These are phyloP conservation scores for Terrapene triunguis DNA, from an alignment of 2,113 vertebrate species.

Conservation along the genomic window DNA sequence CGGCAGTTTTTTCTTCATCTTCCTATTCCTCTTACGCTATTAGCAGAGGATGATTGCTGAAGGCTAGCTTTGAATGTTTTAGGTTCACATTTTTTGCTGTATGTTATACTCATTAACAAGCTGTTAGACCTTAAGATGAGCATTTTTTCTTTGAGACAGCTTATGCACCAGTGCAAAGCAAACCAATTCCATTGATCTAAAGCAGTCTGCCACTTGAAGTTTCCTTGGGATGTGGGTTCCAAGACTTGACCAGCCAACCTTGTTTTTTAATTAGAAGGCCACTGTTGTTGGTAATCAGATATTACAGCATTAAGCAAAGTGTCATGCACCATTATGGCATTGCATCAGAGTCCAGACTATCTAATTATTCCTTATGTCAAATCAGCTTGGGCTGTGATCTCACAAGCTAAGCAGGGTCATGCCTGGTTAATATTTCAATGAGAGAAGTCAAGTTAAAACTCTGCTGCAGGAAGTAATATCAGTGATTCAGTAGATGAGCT, in stretches of 20 bases:
- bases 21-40: background rate
- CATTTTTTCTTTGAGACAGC: background rate
- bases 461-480: constrained; percentile 19
- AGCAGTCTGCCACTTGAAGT: background rate
- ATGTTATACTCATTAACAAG: background rate
- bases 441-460: constrained; percentile 37
- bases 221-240: background rate
- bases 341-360: constrained; percentile 52
- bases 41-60: background rate
- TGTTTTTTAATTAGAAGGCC: constrained; percentile 13
- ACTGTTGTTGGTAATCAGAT: constrained; percentile 8
- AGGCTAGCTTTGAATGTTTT: background rate
- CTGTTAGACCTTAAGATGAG: fast-evolving
- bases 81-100: fast-evolving
- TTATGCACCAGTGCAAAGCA: background rate
- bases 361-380: constrained; percentile 43
- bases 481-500: constrained; percentile 30
- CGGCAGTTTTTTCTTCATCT: background rate
- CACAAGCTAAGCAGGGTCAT: constrained; percentile 21
- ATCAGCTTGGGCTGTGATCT: constrained; percentile 24
- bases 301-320: constrained; percentile 26
- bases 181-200: constrained; percentile 29
- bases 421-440: constrained; percentile 18
- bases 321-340: constrained; percentile 11
- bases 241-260: background rate